Conservation (phyloP, 2,888 invertebrate species). For the Dilophus febrilis region DNA sequence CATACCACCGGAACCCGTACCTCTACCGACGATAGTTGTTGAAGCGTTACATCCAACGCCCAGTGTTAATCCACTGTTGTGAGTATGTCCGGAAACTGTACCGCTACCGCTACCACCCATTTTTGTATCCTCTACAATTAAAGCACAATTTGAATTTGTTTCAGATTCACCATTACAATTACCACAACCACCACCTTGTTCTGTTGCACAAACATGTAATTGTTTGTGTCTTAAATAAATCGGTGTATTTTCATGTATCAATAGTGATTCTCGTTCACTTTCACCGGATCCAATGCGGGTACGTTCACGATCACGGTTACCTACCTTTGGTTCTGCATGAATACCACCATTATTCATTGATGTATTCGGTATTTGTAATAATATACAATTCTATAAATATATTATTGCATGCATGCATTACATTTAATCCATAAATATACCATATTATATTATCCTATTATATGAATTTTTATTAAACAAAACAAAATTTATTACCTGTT, state of each 20-base stretch:
- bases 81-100: too few relatives aligned
- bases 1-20: conserved; percentile 21
- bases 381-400: conserved; percentile 1
- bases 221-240: conserved; percentile 13
- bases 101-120: too few relatives aligned
- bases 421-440: too few relatives aligned
- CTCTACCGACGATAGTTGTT: neutral
- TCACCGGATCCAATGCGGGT: conserved; percentile 14
- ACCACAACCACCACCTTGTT: conserved; percentile 6
- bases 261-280: conserved; percentile 14
- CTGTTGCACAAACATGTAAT: conserved; percentile 11
- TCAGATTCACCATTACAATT: conserved; percentile 33
- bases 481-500: conserved; percentile 10
- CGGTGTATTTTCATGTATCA: conserved; percentile 13
- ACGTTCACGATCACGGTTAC: conserved; percentile 14
- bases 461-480: neutral
- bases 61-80: too few relatives aligned
- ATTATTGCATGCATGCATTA: too few relatives aligned
- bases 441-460: too few relatives aligned
- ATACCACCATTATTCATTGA: conserved; percentile 15
- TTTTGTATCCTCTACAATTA: conserved; percentile 29
- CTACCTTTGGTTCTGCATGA: conserved; percentile 14
- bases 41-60: too few relatives aligned
- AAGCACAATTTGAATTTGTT: conserved; percentile 39
- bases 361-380: conserved; percentile 12